Base-by-base conservation (phyloP, 1,140 invertebrate species). In the Melipona quadrifasciata region DNA sequence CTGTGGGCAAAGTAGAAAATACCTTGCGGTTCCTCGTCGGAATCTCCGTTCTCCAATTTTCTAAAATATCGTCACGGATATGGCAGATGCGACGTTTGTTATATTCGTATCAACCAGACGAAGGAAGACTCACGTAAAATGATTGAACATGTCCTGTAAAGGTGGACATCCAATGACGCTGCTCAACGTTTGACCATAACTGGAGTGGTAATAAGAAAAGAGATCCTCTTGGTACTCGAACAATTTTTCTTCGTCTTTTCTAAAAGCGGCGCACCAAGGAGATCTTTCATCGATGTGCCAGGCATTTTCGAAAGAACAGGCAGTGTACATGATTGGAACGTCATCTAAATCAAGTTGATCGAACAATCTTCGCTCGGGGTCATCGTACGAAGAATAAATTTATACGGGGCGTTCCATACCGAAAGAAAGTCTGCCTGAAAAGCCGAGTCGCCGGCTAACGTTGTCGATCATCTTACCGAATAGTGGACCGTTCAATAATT, bases 191-290 rank as follows among this genome's bases (percentile, higher is more conserved):
- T 95, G 95, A 0, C 97, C 97, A 90, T 97, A 97, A 2, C 97
- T 97, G 68, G 96, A 95, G 78, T 96, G 96, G 92, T 97, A 97
- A 90, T 97, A 98, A 84, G 96, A 96, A 91, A 96, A 95, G 5
- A 98, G 92, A 94, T 98, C 97, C 90, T 97, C 96, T 1, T 95
- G 93, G 89, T 98, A 98, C 90, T 98, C 97, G 55, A 98, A 81
- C 2, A 97, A 92, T 84, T 96, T 94, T 1, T 97, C 92, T 84
- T 97, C 96, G 39, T 96, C 95, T 58, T 95, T 95, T 39, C 95
- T 95, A 86, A 98, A 97, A 16, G 95, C 96, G 89, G 95, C 94
- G 91, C 97, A 97, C 97, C 97, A 98, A 0, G 97, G 95, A 14
- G 97, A 97, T 17, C 94, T 92, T 39, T 95, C 92, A 17, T 95